These are phyloP conservation scores for Phrynocephalus guinanensis DNA, from an alignment of 2,797 vertebrate genomes.

Conservation along the genomic window DNA sequence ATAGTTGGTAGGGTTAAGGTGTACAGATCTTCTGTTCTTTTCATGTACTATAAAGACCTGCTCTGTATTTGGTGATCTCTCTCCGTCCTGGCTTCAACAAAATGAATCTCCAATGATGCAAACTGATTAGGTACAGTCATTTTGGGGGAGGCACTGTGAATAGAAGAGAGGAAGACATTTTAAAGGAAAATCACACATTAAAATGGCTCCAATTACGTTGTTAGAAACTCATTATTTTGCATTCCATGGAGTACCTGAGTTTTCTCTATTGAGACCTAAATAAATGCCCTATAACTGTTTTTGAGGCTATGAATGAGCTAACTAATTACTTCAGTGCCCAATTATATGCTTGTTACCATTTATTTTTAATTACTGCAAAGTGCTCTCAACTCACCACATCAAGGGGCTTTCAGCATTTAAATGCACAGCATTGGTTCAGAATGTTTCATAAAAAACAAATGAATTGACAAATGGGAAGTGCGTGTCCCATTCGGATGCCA, in stretches of 20 bases:
- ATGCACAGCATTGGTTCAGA: background rate
- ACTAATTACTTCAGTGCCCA: conserved; percentile 7
- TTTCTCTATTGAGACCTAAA: background rate
- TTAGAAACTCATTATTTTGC: background rate
- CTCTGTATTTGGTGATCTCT: background rate
- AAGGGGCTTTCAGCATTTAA: background rate
- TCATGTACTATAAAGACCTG: too few species aligned
- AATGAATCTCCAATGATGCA: background rate
- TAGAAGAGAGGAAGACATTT: background rate
- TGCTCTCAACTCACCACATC: background rate
- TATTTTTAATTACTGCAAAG: conserved; percentile 18
- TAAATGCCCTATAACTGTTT: background rate
- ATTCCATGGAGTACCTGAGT: background rate
- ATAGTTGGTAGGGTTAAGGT: too few species aligned
- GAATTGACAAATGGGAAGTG: conserved; percentile 3
- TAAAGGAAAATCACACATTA: background rate
- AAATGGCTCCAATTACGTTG: background rate
- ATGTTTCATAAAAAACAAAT: background rate
- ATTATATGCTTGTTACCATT: background rate
- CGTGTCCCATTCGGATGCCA: background rate
- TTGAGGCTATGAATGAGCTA: background rate
- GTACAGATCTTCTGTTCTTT: background rate
- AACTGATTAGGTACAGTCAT: background rate
- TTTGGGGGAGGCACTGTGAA: background rate
- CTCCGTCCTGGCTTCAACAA: background rate